Evolutionary conservation across 2,888 invertebrate genomes (phyloP).

Genomic region (Ophion costatus): DNA sequence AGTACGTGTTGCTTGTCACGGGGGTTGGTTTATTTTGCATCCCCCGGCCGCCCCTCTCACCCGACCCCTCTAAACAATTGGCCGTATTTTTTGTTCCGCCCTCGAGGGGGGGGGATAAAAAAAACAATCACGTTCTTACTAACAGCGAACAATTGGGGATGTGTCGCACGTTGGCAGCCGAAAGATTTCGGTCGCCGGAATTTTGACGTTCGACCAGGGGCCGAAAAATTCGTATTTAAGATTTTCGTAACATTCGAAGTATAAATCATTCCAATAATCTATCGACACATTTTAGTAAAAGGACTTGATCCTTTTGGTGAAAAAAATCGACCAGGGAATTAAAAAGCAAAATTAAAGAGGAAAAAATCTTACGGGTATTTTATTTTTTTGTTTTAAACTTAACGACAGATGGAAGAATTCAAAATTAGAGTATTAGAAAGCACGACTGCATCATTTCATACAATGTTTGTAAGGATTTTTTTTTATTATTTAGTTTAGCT

Average conservation of each 20-base stretch:
- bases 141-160: neutral
- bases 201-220: neutral
- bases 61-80: constrained; percentile 12
- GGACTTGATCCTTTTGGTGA: too few relatives aligned
- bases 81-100: constrained; percentile 32
- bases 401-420: too few relatives aligned
- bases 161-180: neutral
- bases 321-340: too few relatives aligned
- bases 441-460: too few relatives aligned
- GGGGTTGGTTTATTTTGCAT: neutral
- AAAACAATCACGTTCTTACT: constrained; percentile 14
- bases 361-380: too few relatives aligned
- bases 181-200: neutral
- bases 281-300: too few relatives aligned
- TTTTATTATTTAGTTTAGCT: too few relatives aligned
- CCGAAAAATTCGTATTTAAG: neutral
- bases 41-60: constrained; percentile 1
- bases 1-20: constrained; percentile 53
- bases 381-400: too few relatives aligned
- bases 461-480: too few relatives aligned
- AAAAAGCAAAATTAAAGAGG: too few relatives aligned
- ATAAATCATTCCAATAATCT: too few relatives aligned
- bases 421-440: too few relatives aligned
- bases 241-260: neutral
- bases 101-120: neutral